Evolutionary conservation across 30 jellyfish, hydroid and myxozoan species (phyloP), one percentile per base, ranked within the genome.

Genomic region (Aurelia aurita complex sp. Pacific): DNA sequence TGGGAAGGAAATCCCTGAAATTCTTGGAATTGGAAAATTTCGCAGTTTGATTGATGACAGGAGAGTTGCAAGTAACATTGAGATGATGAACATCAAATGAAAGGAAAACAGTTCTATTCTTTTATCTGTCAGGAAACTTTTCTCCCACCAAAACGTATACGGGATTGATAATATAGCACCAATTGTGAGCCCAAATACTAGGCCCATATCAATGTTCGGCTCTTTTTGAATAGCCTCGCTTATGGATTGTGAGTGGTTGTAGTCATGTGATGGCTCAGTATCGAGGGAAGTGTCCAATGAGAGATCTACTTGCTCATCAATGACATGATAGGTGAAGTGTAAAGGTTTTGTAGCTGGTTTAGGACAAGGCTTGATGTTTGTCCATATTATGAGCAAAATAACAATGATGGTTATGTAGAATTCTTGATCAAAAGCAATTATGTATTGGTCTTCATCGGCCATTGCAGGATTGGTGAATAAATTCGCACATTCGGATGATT

Each of bases 121-220:
- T 40, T 86, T 86, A 73, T 86, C 95, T 0, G 89, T 69, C n/a
- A 86, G 59, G n/a, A 86, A 61, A 50, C 79, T 69, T n/a, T 77
- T 71, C 68, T 86, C 85, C 95, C 95, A 86, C 89, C 95, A 76
- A 51, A 86, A 86, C 1, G 95, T 86, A 64, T 86, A 86, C 19
- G 95, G 95, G 57, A 86, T 86, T 13, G 95, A 86, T 5, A 86
- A 79, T 17, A 86, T 69, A 2, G 89, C 89, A 3, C 95, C 95
- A 53, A 86, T 76, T 5, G 89, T 77, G 43, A 86, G 51, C 1
- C 95, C 95, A 52, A 86, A 76, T 12, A 86, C 89, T 16, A 86
- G 76, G 54, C 95, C 95, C 64, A 77, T 66, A 34, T 86, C 95
- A n/a, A 77, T 71, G 62, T 86, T 77, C 19, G 95, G 95, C 89